These are phyloP conservation scores for Saccostrea cuccullata DNA, from an alignment of 1,140 invertebrate genomes.

Conservation along the genomic window DNA sequence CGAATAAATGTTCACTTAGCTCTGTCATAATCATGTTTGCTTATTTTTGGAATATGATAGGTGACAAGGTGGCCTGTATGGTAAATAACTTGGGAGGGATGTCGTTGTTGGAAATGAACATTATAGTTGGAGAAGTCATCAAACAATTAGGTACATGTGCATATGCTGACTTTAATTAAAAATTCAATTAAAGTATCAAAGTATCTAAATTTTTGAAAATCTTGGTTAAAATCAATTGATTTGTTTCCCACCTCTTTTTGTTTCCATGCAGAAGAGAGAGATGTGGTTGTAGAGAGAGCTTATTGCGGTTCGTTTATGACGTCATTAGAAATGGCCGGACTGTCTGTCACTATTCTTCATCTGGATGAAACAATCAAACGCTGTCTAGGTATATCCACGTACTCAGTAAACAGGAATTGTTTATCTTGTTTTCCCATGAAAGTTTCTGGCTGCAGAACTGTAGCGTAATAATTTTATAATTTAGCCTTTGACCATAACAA, in stretches of 20 bases:
- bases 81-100: constrained; percentile 90
- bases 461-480: too few relatives aligned
- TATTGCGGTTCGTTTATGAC: constrained; percentile 88
- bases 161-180: not conserved
- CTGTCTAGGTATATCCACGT: constrained; percentile 77
- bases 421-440: too few relatives aligned
- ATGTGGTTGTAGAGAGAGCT: constrained; percentile 82
- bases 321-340: constrained; percentile 89
- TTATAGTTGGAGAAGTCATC: constrained; percentile 86
- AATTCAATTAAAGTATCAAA: too few relatives aligned
- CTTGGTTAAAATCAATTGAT: not conserved
- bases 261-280: constrained; percentile 76
- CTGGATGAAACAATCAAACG: constrained; percentile 71
- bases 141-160: constrained; percentile 77
- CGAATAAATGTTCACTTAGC: too few relatives aligned
- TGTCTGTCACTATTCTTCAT: constrained; percentile 87
- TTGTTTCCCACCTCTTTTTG: not conserved
- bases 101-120: constrained; percentile 88
- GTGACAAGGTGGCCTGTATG: constrained; percentile 83
- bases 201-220: not conserved
- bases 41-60: constrained; percentile 54
- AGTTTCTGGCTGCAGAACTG: too few relatives aligned
- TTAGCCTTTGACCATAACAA: too few relatives aligned
- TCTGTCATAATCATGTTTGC: too few relatives aligned
- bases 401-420: not conserved